Base-by-base conservation (phyloP, 2,113 vertebrate species). In the Zosterops hypoxanthus region DNA sequence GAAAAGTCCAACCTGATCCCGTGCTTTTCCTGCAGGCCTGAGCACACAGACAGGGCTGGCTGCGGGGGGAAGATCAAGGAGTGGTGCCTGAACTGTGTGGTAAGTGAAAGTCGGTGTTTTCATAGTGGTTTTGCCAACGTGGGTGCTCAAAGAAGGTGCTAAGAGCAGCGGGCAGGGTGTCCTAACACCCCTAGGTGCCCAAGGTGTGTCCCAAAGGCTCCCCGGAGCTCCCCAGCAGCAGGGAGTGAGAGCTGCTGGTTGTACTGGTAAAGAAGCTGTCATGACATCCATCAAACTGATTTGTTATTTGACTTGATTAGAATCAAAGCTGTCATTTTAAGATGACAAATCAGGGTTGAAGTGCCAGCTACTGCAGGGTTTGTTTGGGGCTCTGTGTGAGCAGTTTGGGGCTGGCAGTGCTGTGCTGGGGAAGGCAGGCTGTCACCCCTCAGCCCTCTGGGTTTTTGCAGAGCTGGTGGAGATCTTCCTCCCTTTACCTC, bases 11-110 rank as follows among this genome's bases (percentile, higher is more conserved):
- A 4, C 12, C 47, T 64, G 49, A 60, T 7, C 21, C 46, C 41
- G 5, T 80, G 28, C 49, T 95, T 33, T 69, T 78, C 76, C 77
- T 72, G 17, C 83, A 98, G 98, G 86, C 92, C 97, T 47, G 98
- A 98, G 52, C 75, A 14, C 21, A 39, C 73, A 2, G 96, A 90
- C 52, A 60, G n/a, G 2, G 59, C 33, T 0, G 65, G 18, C 56
- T 98, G 97, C 69, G 14, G 80, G 72, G 19, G 87, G 1, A 95
- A 56, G 3, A 33, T 98, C 52, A 95, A 77, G 28, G 47, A 88
- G 20, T 97, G 96, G 26, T 98, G 98, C 26, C 93, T 97, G 4
- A 97, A 94, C 41, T 98, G 98, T 14, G 79, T 97, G 98, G 98
- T 98, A 75, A 97, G 98, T 89, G 61, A 15, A 72, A 91, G 36